Percentiles rank a stretch among this genome's conserved stretches.
phyloP scores from a whole-genome alignment of 1,140 invertebrate genomes.

The Phthorimaea operculella region DNA sequence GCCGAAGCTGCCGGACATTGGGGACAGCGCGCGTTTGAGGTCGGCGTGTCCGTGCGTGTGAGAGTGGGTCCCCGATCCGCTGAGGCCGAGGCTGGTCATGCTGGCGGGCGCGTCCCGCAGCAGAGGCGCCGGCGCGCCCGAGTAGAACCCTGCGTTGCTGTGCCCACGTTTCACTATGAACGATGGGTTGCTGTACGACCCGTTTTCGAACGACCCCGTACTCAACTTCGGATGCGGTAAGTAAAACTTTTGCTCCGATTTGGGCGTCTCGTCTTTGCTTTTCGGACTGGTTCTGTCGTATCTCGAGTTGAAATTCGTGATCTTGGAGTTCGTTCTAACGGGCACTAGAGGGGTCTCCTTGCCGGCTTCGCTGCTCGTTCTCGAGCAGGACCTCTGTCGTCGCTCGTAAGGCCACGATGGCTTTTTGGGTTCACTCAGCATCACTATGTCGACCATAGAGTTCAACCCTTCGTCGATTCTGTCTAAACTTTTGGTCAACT shows the following conservation, averaged over 20 bases:
- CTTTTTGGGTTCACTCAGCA: constrained; percentile 67
- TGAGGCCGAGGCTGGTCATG: constrained; percentile 53
- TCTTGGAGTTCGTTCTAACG: constrained; percentile 43
- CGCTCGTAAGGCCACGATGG: constrained; percentile 61
- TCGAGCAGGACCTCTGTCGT: constrained; percentile 57
- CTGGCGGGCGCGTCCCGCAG: constrained; percentile 55
- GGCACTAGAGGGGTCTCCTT: constrained; percentile 51
- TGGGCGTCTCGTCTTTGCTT: constrained; percentile 41
- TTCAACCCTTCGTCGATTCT: constrained; percentile 80
- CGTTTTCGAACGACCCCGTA: constrained; percentile 46
- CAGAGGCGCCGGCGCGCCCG: constrained; percentile 65
- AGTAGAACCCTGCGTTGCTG: constrained; percentile 72
- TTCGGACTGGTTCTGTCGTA: constrained; percentile 42
- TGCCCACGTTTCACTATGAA: constrained; percentile 72
- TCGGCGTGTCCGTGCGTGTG: constrained; percentile 18
- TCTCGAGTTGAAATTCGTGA: constrained; percentile 26
- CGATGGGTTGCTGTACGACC: constrained; percentile 54
- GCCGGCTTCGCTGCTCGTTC: constrained; percentile 58
- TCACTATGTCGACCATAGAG: constrained; percentile 77
- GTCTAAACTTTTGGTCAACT: constrained; percentile 80
- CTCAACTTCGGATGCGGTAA: constrained; percentile 47
- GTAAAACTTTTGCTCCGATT: constrained; percentile 53
- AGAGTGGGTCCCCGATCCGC: constrained; percentile 50
- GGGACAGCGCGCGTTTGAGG: constrained; percentile 50
- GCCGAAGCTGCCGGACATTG: constrained; percentile 52